These are phyloP conservation scores for Drosophila tripunctata DNA, from an alignment of 2,888 invertebrate species.

Conservation along the genomic window DNA sequence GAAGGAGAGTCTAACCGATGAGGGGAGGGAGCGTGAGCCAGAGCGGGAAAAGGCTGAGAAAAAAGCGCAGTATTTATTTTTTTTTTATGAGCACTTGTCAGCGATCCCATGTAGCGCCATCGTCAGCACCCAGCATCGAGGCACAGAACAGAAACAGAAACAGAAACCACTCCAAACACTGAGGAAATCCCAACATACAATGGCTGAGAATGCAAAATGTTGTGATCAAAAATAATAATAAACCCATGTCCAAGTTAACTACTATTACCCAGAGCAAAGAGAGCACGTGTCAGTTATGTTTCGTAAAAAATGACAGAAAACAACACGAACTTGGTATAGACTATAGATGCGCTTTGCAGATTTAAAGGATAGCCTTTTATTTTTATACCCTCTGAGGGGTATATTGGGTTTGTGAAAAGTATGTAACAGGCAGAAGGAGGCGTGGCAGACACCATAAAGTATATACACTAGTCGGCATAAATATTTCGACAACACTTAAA, in stretches of 20 bases:
- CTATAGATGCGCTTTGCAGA: too few species aligned
- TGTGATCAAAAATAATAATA: slow-evolving; percentile 17
- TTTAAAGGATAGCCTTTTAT: too few species aligned
- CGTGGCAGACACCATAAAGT: too few species aligned
- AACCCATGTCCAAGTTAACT: slow-evolving; percentile 2
- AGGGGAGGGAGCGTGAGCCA: not conserved
- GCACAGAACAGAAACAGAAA: not conserved
- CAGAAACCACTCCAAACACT: not conserved
- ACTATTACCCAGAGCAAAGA: not conserved
- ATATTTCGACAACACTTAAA: too few species aligned
- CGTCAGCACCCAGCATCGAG: slow-evolving; percentile 20
- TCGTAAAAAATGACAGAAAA: not conserved
- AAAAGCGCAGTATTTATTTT: slow-evolving; percentile 64
- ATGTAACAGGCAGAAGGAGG: too few species aligned
- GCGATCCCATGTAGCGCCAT: slow-evolving; percentile 66
- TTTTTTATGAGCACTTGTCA: slow-evolving; percentile 76
- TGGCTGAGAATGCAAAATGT: slow-evolving; percentile 24
- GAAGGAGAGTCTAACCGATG: not conserved
- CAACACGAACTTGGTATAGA: not conserved
- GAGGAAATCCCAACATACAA: slow-evolving; percentile 19
- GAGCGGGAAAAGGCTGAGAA: slow-evolving; percentile 30
- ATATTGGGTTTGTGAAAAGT: too few species aligned
- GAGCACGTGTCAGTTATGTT: not conserved
- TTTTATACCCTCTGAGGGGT: too few species aligned
- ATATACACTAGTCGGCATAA: too few species aligned